A percentile compares a stretch with the other conserved stretches of the same genome.
These are phyloP conservation scores for Lepidurus arcticus DNA, from an alignment of 1,140 invertebrate genomes.

Conservation along the genomic window DNA sequence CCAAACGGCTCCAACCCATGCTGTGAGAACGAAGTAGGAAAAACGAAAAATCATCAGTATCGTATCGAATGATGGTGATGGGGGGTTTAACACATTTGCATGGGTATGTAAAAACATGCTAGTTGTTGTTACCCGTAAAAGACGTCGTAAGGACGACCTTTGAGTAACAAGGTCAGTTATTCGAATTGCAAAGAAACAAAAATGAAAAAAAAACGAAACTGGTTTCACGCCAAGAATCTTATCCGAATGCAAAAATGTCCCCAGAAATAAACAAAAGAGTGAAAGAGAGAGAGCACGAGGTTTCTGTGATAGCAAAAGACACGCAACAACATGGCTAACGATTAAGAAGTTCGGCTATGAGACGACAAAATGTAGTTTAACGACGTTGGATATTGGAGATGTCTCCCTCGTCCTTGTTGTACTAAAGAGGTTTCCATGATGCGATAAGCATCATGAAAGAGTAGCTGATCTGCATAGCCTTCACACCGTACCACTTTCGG, in stretches of 20 bases:
- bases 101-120: constrained; percentile 1
- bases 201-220: neutral
- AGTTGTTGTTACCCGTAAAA: neutral
- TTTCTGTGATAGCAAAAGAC: neutral
- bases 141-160: neutral
- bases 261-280: neutral
- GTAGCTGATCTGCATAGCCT: constrained; percentile 21
- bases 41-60: neutral
- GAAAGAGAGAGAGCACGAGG: neutral
- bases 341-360: neutral
- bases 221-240: neutral
- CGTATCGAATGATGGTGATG: neutral
- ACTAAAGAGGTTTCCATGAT: neutral
- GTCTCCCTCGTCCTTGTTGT: neutral
- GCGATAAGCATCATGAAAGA: constrained; percentile 21
- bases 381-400: neutral
- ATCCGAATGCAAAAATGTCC: neutral
- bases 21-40: neutral
- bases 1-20: neutral
- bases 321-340: neutral
- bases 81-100: neutral
- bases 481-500: constrained; percentile 21
- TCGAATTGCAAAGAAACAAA: neutral
- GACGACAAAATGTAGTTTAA: neutral
- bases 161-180: neutral